Percentiles rank a stretch among this genome's conserved stretches.
Conservation (phyloP, 1,140 invertebrate genomes). For the Tribolium madens region DNA sequence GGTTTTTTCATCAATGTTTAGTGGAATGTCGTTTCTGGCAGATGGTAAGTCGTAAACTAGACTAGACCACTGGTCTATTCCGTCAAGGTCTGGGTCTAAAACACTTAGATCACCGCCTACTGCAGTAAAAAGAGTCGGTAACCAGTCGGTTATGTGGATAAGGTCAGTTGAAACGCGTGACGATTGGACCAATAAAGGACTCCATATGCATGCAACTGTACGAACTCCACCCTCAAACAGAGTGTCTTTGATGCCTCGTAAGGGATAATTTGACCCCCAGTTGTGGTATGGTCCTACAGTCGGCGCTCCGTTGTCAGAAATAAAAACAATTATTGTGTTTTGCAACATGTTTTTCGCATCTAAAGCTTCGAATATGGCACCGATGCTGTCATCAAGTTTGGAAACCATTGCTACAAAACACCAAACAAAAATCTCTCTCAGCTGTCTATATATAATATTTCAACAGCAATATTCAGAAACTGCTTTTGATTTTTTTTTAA, state of each 20-base stretch:
- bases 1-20: constrained; percentile 68
- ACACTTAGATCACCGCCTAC: constrained; percentile 67
- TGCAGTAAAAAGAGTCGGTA: constrained; percentile 72
- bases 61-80: constrained; percentile 68
- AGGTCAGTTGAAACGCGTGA: constrained; percentile 71
- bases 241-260: constrained; percentile 71
- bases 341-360: constrained; percentile 71
- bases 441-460: no score
- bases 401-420: constrained; percentile 77
- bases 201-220: constrained; percentile 72
- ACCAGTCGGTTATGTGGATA: constrained; percentile 81
- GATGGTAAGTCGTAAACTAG: constrained; percentile 66
- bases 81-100: constrained; percentile 65
- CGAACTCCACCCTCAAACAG: constrained; percentile 77
- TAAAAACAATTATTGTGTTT: constrained; percentile 80
- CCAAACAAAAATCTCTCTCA: no score
- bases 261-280: constrained; percentile 77
- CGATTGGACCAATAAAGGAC: constrained; percentile 67
- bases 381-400: constrained; percentile 79
- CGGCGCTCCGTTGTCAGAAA: constrained; percentile 76
- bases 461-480: no score
- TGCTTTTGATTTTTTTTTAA: no score
- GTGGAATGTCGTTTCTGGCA: constrained; percentile 64
- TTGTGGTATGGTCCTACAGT: constrained; percentile 67
- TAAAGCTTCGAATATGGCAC: constrained; percentile 73